These are phyloP conservation scores for Triplophysa siluroides DNA, from an alignment of 2,113 vertebrate genomes.

Conservation along the genomic window DNA sequence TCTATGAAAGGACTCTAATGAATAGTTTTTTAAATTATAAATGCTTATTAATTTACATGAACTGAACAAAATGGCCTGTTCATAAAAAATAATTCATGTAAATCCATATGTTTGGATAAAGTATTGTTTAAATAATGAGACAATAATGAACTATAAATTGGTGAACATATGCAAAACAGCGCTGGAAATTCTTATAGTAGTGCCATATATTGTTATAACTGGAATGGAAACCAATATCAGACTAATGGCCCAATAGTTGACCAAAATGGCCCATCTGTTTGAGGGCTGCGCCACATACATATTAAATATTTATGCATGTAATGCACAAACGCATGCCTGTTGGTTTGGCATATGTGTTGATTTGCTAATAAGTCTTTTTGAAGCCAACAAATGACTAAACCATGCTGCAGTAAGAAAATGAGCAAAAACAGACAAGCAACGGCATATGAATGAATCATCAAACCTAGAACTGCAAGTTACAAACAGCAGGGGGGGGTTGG, in stretches of 20 bases:
- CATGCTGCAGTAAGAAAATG: not conserved
- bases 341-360: not conserved
- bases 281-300: not conserved
- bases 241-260: not conserved
- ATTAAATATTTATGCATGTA: not conserved
- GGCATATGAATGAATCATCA: conserved; percentile 14
- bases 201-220: not conserved
- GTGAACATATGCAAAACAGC: too few relatives aligned
- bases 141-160: too few relatives aligned
- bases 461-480: not conserved
- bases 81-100: not conserved
- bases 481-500: not conserved
- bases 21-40: not conserved
- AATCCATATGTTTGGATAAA: too few relatives aligned
- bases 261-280: not conserved
- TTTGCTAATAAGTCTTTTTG: not conserved
- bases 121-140: too few relatives aligned
- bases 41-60: not conserved
- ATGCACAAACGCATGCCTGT: not conserved
- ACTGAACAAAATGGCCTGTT: too few relatives aligned
- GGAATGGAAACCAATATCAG: not conserved
- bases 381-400: not conserved
- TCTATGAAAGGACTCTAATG: not conserved
- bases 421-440: not conserved
- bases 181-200: not conserved